Evolutionary conservation across 2,797 vertebrate genomes (phyloP).

Genomic region (Cichlasoma orientale): DNA sequence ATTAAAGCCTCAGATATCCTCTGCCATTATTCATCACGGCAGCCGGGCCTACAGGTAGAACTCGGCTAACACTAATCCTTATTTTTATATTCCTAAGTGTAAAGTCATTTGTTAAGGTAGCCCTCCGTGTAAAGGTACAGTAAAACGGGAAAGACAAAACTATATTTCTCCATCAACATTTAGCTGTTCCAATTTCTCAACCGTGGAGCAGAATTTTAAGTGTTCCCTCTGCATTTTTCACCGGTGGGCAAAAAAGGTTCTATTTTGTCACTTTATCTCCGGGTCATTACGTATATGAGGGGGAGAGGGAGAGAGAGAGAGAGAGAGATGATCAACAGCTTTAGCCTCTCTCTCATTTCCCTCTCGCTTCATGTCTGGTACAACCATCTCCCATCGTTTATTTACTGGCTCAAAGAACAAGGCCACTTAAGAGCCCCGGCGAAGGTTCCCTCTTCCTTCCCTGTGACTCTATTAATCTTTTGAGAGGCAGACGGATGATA

Average conservation of each 20-base stretch:
- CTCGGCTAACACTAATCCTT: slow-evolving; percentile 1
- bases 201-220: slow-evolving; percentile 78
- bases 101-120: slow-evolving; percentile 49
- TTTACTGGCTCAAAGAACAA: slow-evolving; percentile 67
- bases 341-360: slow-evolving; percentile 72
- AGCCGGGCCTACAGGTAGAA: slow-evolving; percentile 46
- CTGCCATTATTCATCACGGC: slow-evolving; percentile 53
- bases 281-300: slow-evolving; percentile 83
- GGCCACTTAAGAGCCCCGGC: slow-evolving; percentile 72
- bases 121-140: slow-evolving; percentile 36
- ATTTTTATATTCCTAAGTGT: slow-evolving; percentile 31
- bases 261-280: slow-evolving; percentile 84
- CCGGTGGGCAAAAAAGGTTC: slow-evolving; percentile 80
- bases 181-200: slow-evolving; percentile 84
- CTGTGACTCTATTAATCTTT: slow-evolving; percentile 76
- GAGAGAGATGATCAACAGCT: slow-evolving; percentile 80
- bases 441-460: slow-evolving; percentile 63
- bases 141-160: slow-evolving; percentile 62
- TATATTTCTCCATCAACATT: slow-evolving; percentile 84
- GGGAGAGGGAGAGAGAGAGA: slow-evolving; percentile 54
- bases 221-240: slow-evolving; percentile 81
- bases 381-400: slow-evolving; percentile 73
- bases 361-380: slow-evolving; percentile 71
- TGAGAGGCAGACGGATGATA: slow-evolving; percentile 61
- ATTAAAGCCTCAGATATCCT: slow-evolving; percentile 56